A percentile compares a stretch with the other conserved stretches of the same genome.
Conservation (phyloP, 2,888 invertebrate species). For the Phortica okadai region DNA sequence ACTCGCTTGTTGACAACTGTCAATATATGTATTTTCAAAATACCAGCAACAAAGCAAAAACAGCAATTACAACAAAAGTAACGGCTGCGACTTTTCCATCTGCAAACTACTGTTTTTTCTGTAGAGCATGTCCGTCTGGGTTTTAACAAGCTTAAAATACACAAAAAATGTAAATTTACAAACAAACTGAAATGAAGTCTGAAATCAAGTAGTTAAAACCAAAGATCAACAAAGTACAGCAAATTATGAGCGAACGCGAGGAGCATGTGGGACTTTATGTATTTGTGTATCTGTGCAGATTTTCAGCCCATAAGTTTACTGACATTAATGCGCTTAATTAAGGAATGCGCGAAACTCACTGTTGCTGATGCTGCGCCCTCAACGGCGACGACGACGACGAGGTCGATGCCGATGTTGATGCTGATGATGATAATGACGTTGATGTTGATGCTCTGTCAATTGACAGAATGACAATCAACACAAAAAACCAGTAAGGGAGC, state of each 20-base stretch:
- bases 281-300: conserved; percentile 26
- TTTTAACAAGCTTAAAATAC: background rate
- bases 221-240: conserved; percentile 29
- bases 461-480: too few relatives aligned
- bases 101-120: background rate
- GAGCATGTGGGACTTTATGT: background rate
- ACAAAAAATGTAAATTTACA: conserved; percentile 1
- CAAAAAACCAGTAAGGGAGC: too few relatives aligned
- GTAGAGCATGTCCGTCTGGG: background rate
- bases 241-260: conserved; percentile 12
- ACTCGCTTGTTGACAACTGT: conserved; percentile 60
- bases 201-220: conserved; percentile 27
- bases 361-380: background rate
- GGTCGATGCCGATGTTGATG: background rate
- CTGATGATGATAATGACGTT: too few relatives aligned
- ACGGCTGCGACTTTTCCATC: conserved; percentile 27
- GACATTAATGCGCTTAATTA: conserved; percentile 70
- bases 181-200: background rate
- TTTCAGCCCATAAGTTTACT: conserved; percentile 57
- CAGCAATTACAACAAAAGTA: conserved; percentile 32
- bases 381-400: background rate
- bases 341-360: conserved; percentile 43
- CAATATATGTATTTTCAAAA: conserved; percentile 56
- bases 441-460: too few relatives aligned
- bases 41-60: conserved; percentile 35